Conservation (phyloP, 2,797 vertebrate genomes). For the Rhabdophis nuchalis region DNA sequence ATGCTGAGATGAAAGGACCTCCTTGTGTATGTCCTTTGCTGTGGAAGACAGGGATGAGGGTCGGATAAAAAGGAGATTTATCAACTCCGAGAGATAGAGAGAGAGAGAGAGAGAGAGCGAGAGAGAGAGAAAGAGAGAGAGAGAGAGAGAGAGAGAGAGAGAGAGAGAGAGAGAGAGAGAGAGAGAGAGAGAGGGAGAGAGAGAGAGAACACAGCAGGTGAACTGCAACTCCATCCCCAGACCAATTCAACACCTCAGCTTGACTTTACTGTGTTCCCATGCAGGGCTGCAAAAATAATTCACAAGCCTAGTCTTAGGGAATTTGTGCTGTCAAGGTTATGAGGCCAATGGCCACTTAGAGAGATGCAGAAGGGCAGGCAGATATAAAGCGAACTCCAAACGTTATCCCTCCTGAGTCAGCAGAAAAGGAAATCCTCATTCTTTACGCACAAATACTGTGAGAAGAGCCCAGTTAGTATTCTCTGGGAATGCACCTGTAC, state of each 20-base stretch:
- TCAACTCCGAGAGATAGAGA: conserved; percentile 40
- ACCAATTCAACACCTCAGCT: conserved; percentile 33
- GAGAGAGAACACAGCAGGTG: conserved; percentile 51
- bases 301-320: not conserved
- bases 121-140: not conserved
- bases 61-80: conserved; percentile 49
- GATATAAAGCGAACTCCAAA: not conserved
- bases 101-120: conserved; percentile 4
- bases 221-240: conserved; percentile 6
- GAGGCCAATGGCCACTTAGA: not conserved
- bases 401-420: not conserved
- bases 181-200: not conserved
- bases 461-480: not conserved
- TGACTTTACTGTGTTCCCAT: conserved; percentile 34
- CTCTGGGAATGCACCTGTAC: not conserved
- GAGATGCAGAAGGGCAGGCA: not conserved
- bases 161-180: conserved; percentile 1
- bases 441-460: not conserved
- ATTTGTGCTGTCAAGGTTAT: not conserved
- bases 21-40: conserved; percentile 64
- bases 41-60: conserved; percentile 62
- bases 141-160: not conserved
- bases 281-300: conserved; percentile 11
- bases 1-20: conserved; percentile 65
- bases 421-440: not conserved